Evolutionary conservation across 2,888 invertebrate species (phyloP).

Genomic region (Alcis repandata): DNA sequence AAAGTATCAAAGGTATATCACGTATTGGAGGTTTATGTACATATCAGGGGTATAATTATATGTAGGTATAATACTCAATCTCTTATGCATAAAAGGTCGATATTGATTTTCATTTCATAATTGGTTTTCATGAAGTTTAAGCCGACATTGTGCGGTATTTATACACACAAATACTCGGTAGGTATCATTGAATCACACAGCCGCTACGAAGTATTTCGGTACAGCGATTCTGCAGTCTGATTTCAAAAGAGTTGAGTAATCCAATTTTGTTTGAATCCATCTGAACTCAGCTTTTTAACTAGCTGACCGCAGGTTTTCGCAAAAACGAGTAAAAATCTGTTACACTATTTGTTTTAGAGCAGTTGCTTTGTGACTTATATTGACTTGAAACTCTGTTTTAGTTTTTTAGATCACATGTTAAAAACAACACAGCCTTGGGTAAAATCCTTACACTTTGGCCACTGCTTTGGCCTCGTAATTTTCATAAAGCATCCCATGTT

Average conservation of each 20-base stretch:
- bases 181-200: not conserved
- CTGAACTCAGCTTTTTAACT: conserved; percentile 2
- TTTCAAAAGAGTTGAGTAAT: conserved; percentile 12
- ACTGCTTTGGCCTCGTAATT: too few relatives aligned
- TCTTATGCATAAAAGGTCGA: too few relatives aligned
- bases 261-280: conserved; percentile 8
- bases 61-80: too few relatives aligned
- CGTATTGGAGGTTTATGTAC: too few relatives aligned
- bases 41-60: too few relatives aligned
- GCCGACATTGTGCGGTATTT: too few relatives aligned
- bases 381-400: not conserved
- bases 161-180: not conserved
- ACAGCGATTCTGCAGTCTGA: conserved; percentile 8
- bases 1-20: too few relatives aligned
- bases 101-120: too few relatives aligned
- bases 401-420: not conserved
- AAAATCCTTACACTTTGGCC: too few relatives aligned
- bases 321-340: not conserved
- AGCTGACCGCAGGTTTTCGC: not conserved
- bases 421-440: too few relatives aligned
- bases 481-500: too few relatives aligned
- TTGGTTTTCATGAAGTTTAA: too few relatives aligned
- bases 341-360: not conserved
- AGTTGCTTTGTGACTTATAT: not conserved
- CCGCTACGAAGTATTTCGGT: not conserved